Base-by-base conservation (phyloP, 2,113 vertebrate genomes). In the Rousettus leschenaultii region DNA sequence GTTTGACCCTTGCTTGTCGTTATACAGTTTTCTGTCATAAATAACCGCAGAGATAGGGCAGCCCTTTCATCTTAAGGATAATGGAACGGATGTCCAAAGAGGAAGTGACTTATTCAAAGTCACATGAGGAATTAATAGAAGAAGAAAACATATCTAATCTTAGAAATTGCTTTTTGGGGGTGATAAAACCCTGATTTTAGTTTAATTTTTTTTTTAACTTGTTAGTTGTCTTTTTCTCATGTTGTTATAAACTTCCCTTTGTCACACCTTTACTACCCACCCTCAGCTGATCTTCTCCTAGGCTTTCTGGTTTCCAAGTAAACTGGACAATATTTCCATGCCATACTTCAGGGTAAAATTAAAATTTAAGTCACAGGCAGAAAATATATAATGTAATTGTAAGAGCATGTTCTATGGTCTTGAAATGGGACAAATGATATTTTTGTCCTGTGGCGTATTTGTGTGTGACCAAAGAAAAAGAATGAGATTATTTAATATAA, bases 381-480 rank as follows among this genome's bases (percentile, higher is more conserved):
- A 82, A 95, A 92, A 88, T 75, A 85, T 77, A 16, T 95, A 48
- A 55, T 77, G 16, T 65, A 65, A 91, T 91, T 78, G 6, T 86
- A 86, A 61, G 55, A 91, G 2, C n/a, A 82, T 84, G 43, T 82
- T 89, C 9, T 53, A 51, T 88, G 61, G 21, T 89, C 95, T 83
- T 93, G 51, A 93, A 88, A 70, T 84, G 28, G 16, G 28, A 35
- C 68, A 88, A 22, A 22, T 86, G 43, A 75, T 77, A 68, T 82
- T 68, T 95, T 93, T 89, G 66, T 89, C 51, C 14, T 43, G 11
- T 89, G 59, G 16, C 13, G 0, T 45, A 40, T n/a, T 78, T 78
- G 9, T 89, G 5, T 89, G 40, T 93, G 78, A 88, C 48, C 38
- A 66, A 93, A 87, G 94, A 65, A 86, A 80, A 95, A 87, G n/a